Base-by-base conservation (phyloP, 1,140 invertebrate species). In the Cecropterus lyciades region DNA sequence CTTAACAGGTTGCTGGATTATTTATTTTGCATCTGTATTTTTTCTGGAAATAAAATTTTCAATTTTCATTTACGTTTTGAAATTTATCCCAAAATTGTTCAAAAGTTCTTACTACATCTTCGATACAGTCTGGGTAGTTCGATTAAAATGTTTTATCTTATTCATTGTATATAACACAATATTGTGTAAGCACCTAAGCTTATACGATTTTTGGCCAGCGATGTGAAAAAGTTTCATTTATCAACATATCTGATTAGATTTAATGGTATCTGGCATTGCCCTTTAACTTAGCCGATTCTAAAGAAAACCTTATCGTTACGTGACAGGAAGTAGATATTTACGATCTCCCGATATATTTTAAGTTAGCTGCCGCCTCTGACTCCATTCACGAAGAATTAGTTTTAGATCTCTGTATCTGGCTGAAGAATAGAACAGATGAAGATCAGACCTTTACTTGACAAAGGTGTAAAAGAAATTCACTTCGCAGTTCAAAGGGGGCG, bases 201-300 rank as follows among this genome's bases (percentile, higher is more conserved):
- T 64, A 53, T 55, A 69, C 52, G 59, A 59, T 69, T 55, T 74
- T 70, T 56, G 63, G 27, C 42, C 56, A 60, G 53, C 62, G 62
- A 74, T 77, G 76, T 84, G 77, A 82, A 82, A 80, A 79, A 73
- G 49, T 77, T 66, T 59, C 40, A 17, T 30, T 74, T 77, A 74
- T 74, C 74, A 67, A 74, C 63, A 70, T 79, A 79, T 85, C 79
- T 63, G 79, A 84, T 85, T 80, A 87, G 64, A 83, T 75, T 59
- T 51, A 73, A 77, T 69, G 66, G 63, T 90, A 89, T 90, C 85
- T 90, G 87, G 72, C 87, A 86, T 81, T 90, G 85, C 85, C 87
- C 85, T 87, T 76, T 73, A 75, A 73, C 69, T 77, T 51, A 62
- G 59, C 46, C 63, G 64, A 63, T 73, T 79, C 75, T 72, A 78